Percentiles rank a stretch among this genome's conserved stretches.
Conservation (phyloP, 53 echinoderm and acorn worm species). For the Holothuria scabra region DNA sequence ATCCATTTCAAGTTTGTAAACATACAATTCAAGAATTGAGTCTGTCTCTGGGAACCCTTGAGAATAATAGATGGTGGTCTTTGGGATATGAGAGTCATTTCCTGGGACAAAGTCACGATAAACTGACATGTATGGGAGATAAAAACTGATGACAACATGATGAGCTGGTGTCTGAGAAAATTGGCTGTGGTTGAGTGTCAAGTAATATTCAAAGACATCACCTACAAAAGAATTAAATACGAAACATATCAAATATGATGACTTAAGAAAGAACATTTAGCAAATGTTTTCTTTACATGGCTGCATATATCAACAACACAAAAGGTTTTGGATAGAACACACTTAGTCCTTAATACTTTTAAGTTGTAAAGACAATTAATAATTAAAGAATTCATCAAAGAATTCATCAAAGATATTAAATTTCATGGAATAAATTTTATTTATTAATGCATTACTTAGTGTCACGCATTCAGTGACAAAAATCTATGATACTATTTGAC, state of each 20-base stretch:
- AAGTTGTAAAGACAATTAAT: too few relatives aligned
- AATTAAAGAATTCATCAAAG: too few relatives aligned
- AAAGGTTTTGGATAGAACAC: too few relatives aligned
- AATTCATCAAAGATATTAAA: too few relatives aligned
- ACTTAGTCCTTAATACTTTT: too few relatives aligned
- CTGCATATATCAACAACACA: too few relatives aligned
- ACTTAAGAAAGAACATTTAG: too few relatives aligned
- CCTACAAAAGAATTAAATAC: slow-evolving; percentile 37
- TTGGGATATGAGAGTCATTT: slow-evolving; percentile 59
- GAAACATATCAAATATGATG: too few relatives aligned
- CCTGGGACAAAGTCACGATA: slow-evolving; percentile 67
- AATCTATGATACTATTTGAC: too few relatives aligned
- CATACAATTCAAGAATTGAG: slow-evolving; percentile 57
- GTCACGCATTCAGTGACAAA: not conserved
- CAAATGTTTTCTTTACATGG: too few relatives aligned
- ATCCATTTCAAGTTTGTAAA: slow-evolving; percentile 57
- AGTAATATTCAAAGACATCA: slow-evolving; percentile 74
- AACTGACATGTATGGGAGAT: slow-evolving; percentile 72
- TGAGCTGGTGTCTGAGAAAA: slow-evolving; percentile 73
- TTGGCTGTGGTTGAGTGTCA: slow-evolving; percentile 55
- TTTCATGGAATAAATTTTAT: too few relatives aligned
- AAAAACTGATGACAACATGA: slow-evolving; percentile 57
- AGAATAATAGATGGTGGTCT: slow-evolving; percentile 47
- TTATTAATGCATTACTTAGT: too few relatives aligned
- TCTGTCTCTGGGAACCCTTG: slow-evolving; percentile 55